Base-by-base conservation (phyloP, 2,113 vertebrate species). In the Pterophyllum scalare region DNA sequence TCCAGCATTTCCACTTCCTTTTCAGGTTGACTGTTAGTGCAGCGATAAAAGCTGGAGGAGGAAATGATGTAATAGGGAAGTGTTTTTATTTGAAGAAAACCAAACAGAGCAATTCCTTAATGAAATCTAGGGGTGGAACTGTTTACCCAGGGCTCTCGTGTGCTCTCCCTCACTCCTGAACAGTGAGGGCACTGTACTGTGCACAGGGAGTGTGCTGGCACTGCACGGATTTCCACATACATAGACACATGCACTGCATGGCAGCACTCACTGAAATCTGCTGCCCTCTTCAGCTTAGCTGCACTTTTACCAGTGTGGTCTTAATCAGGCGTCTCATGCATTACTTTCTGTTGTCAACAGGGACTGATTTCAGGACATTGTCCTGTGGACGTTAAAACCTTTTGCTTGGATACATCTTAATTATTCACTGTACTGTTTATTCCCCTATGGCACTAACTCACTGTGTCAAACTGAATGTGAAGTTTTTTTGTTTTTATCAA, bases 71-170 rank as follows among this genome's bases (percentile, higher is more conserved):
- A 54, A 80, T 43, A 9, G 40, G 56, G 58, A 80, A 17, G 59
- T 49, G 72, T 90, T 81, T 93, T 89, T 90, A 87, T 92, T 85
- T 87, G 72, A 57, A 35, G 54, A 26, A 81, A 89, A 90, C 81
- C 80, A 91, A 93, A 94, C 85, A 77, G 83, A 90, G 91, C 57
- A 10, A 80, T 87, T 89, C 90, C 85, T 87, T 92, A 92, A 93
- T 93, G 88, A 94, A 94, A 92, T 74, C 77, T 89, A 90, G n/a
- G 95, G 94, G 93, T 76, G 89, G 91, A 87, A 90, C 88, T 93
- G 93, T 94, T 94, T 94, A 90, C 87, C 65, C 80, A 84, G 82
- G 83, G 75, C 80, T 81, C 62, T 80, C 85, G 76, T 13, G 76
- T 12, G 0, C 81, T 6, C 59, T 38, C 77, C 49, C 78, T 88